These are phyloP conservation scores for Charanyca ferruginea DNA, from an alignment of 2,888 invertebrate species.

Conservation along the genomic window DNA sequence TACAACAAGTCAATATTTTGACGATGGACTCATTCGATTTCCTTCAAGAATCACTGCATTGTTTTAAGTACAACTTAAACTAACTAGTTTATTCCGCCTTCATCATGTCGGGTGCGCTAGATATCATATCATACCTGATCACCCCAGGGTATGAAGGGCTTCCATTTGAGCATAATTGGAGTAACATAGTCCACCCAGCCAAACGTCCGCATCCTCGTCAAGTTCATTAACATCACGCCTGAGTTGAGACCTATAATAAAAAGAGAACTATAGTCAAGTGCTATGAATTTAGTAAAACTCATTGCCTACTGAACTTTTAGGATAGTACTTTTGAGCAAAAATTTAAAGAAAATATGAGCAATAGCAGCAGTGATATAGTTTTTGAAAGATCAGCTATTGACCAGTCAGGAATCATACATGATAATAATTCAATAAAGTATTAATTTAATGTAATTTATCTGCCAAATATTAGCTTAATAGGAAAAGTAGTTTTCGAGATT, in stretches of 20 bases:
- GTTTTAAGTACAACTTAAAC: not conserved
- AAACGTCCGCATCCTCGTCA: constrained; percentile 96
- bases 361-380: too few species aligned
- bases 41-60: not conserved
- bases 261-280: constrained; percentile 2
- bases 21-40: not conserved
- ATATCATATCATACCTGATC: constrained; percentile 94
- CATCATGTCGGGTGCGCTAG: not conserved
- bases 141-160: constrained; percentile 98
- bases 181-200: constrained; percentile 96
- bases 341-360: too few species aligned
- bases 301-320: too few species aligned
- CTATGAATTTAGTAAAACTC: too few species aligned
- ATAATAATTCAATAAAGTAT: too few species aligned
- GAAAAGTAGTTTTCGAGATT: too few species aligned
- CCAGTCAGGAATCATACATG: too few species aligned
- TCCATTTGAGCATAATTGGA: constrained; percentile 96
- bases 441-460: too few species aligned
- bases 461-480: too few species aligned
- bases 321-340: too few species aligned
- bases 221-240: constrained; percentile 99
- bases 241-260: constrained; percentile 95
- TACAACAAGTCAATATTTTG: not conserved
- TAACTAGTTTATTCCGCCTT: not conserved
- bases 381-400: too few species aligned